phyloP scores from a whole-genome alignment of 2,113 vertebrate genomes.

The Rattus rattus region DNA sequence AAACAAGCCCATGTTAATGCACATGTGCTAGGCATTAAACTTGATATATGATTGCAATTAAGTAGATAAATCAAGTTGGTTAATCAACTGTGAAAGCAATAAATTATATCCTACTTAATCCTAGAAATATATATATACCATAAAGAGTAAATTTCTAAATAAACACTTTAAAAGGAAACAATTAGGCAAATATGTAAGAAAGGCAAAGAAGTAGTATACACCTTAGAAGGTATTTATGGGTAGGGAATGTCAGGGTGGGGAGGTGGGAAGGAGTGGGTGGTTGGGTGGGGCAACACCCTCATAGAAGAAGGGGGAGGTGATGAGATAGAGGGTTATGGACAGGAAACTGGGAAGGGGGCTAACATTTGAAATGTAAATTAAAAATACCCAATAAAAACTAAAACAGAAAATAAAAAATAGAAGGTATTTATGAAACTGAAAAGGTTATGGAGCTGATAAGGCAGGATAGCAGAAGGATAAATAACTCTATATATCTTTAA shows the following conservation, averaged over 20 bases:
- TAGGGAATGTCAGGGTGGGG: too few species aligned
- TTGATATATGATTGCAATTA: constrained; percentile 1
- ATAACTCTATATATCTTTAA: background rate
- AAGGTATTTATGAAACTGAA: background rate
- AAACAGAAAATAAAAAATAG: too few species aligned
- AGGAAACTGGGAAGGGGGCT: too few species aligned
- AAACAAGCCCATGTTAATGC: background rate
- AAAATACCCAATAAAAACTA: too few species aligned
- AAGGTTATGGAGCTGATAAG: background rate
- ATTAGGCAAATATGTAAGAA: background rate
- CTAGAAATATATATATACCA: background rate
- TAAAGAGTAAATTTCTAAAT: background rate
- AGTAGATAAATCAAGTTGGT: background rate
- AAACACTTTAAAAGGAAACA: background rate
- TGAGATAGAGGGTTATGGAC: too few species aligned
- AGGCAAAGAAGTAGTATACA: background rate
- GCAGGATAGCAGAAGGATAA: background rate
- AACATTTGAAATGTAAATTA: too few species aligned
- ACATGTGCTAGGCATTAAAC: background rate
- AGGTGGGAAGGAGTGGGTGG: too few species aligned
- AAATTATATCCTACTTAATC: background rate
- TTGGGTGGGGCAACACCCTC: too few species aligned
- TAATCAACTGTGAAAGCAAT: background rate
- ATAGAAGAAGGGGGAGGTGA: too few species aligned
- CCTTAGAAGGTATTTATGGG: too few species aligned